Percentiles rank a stretch among this genome's conserved stretches.
Conservation (phyloP, 1,140 invertebrate species). For the Drosophila bocki region DNA sequence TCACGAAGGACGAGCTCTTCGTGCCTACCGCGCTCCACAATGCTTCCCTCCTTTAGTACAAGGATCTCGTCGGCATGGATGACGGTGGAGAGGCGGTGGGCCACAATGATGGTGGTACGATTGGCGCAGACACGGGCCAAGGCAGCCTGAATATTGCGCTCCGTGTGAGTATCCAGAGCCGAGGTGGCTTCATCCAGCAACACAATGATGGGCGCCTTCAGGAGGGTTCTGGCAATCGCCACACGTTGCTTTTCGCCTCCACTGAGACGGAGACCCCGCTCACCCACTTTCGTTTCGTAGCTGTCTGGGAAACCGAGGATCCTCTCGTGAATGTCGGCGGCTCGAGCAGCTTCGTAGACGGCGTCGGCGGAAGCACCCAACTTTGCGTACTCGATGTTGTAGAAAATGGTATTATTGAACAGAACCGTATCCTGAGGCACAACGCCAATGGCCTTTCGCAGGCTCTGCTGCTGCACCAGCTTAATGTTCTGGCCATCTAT, state of each 20-base stretch:
- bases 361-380: slow-evolving; percentile 92
- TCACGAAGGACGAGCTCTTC: slow-evolving; percentile 89
- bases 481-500: slow-evolving; percentile 93
- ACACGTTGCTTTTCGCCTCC: slow-evolving; percentile 98
- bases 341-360: slow-evolving; percentile 94
- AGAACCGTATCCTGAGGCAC: slow-evolving; percentile 99
- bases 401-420: slow-evolving; percentile 97
- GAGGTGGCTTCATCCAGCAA: slow-evolving; percentile 96
- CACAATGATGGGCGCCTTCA: slow-evolving; percentile 95
- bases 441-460: slow-evolving; percentile 90
- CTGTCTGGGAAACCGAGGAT: slow-evolving; percentile 95
- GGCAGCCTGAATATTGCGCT: slow-evolving; percentile 93
- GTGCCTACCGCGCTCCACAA: slow-evolving; percentile 96
- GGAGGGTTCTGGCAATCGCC: slow-evolving; percentile 94
- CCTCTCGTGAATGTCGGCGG: slow-evolving; percentile 97
- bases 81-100: slow-evolving; percentile 96
- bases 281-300: slow-evolving; percentile 94
- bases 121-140: slow-evolving; percentile 91
- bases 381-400: slow-evolving; percentile 98
- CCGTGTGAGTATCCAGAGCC: slow-evolving; percentile 93
- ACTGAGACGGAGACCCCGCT: slow-evolving; percentile 91
- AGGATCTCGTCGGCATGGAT: slow-evolving; percentile 97
- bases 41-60: slow-evolving; percentile 94
- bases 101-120: slow-evolving; percentile 96
- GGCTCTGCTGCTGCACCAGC: slow-evolving; percentile 89